Percentiles rank a stretch among this genome's conserved stretches.
Evolutionary conservation across 1,140 invertebrate species (phyloP).

Genomic region (Eriosoma lanigerum): DNA sequence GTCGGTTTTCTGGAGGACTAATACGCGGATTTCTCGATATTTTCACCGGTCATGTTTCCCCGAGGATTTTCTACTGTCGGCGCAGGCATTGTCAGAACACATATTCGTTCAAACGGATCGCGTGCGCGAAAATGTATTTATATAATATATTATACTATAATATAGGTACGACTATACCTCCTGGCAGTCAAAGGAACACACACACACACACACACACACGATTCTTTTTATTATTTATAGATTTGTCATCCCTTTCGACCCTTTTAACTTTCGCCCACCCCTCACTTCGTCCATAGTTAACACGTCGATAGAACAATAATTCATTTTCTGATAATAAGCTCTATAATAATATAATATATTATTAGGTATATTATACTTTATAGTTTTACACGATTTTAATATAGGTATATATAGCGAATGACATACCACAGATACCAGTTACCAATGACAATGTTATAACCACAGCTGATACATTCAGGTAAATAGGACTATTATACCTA

Average conservation of each 20-base stretch:
- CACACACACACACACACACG: neutral
- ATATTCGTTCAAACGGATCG: slow-evolving; percentile 2
- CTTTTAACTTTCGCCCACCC: no score
- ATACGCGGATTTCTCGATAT: neutral
- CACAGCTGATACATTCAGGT: no score
- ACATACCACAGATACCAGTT: no score
- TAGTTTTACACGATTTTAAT: no score
- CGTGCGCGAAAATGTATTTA: neutral
- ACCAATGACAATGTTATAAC: no score
- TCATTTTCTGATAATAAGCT: neutral
- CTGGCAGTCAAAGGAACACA: neutral
- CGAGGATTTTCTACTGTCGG: neutral
- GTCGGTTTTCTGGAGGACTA: neutral
- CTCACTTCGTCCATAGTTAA: neutral
- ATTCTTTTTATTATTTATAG: neutral
- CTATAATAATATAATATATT: no score
- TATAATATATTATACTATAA: no score
- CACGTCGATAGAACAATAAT: slow-evolving; percentile 20
- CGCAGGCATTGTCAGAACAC: neutral
- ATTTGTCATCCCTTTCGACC: no score
- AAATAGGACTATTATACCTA: no score
- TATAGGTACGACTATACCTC: no score
- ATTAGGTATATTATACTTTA: no score
- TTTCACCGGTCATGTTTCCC: slow-evolving; percentile 1
- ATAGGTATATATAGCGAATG: no score